phyloP scores from a whole-genome alignment of 2,797 vertebrate genomes.

The Dallia pectoralis region DNA sequence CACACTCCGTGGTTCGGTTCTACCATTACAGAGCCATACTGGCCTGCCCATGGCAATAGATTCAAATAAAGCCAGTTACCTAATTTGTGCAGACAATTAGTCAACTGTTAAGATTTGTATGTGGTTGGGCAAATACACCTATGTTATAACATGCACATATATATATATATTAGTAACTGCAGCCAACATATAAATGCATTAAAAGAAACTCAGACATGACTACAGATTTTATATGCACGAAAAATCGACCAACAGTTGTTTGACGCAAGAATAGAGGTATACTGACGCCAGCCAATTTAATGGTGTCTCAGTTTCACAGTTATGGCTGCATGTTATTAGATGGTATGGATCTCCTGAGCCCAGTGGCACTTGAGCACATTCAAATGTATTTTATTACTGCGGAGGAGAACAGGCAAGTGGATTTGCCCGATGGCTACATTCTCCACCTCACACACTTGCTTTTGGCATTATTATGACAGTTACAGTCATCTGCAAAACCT shows the following conservation, averaged over 20 bases:
- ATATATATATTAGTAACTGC: too few relatives aligned
- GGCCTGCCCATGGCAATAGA: conserved; percentile 10
- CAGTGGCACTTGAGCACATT: background rate
- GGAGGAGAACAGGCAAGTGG: background rate
- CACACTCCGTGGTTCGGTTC: conserved; percentile 39
- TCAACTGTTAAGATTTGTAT: background rate
- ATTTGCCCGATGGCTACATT: background rate
- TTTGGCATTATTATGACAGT: background rate
- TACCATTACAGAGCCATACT: conserved; percentile 25
- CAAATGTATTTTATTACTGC: background rate
- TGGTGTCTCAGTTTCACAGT: background rate
- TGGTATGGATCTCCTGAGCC: background rate
- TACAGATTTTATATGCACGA: background rate
- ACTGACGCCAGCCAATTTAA: background rate
- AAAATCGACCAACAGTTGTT: background rate
- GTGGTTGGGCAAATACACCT: background rate
- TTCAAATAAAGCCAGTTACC: conserved; percentile 15
- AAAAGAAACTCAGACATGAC: background rate
- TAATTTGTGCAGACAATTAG: background rate
- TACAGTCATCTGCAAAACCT: background rate
- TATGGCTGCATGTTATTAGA: conserved; percentile 16
- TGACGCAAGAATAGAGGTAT: background rate
- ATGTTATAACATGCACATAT: too few relatives aligned
- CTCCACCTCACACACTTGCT: background rate
- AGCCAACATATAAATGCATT: too few relatives aligned